Evolutionary conservation across 2,797 vertebrate genomes (phyloP).

Genomic region (Luscinia luscinia): DNA sequence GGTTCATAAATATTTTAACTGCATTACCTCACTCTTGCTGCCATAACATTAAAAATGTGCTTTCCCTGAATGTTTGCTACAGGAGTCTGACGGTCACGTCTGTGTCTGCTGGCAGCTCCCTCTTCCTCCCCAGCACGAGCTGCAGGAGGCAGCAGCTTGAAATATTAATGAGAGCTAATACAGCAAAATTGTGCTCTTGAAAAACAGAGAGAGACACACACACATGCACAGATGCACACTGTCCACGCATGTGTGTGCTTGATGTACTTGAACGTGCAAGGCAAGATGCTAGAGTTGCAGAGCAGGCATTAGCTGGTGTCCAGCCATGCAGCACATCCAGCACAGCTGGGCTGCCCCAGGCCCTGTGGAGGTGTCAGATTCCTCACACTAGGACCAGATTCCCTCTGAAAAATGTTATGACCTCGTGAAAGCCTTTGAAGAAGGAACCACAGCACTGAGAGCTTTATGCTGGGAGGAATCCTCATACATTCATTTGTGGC

Average conservation of each 20-base stretch:
- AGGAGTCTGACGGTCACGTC: not conserved
- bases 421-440: not conserved
- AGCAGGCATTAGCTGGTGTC: not conserved
- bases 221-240: not conserved
- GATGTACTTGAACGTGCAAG: not conserved
- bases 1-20: constrained; percentile 58
- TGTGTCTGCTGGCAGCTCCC: constrained; percentile 21
- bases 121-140: not conserved
- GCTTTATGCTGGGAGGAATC: not conserved
- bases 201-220: not conserved
- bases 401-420: not conserved
- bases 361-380: not conserved
- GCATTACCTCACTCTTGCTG: constrained; percentile 25
- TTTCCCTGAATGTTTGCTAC: not conserved
- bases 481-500: fast-evolving
- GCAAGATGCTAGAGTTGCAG: not conserved
- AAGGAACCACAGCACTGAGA: not conserved
- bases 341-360: not conserved
- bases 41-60: not conserved
- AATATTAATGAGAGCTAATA: constrained; percentile 21
- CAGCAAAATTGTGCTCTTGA: not conserved
- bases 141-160: not conserved
- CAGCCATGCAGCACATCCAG: not conserved
- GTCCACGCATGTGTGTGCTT: not conserved
- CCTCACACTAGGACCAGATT: not conserved